Evolutionary conservation across 2,797 vertebrate genomes (phyloP).

Genomic region (Melanotaenia maccullochi): DNA sequence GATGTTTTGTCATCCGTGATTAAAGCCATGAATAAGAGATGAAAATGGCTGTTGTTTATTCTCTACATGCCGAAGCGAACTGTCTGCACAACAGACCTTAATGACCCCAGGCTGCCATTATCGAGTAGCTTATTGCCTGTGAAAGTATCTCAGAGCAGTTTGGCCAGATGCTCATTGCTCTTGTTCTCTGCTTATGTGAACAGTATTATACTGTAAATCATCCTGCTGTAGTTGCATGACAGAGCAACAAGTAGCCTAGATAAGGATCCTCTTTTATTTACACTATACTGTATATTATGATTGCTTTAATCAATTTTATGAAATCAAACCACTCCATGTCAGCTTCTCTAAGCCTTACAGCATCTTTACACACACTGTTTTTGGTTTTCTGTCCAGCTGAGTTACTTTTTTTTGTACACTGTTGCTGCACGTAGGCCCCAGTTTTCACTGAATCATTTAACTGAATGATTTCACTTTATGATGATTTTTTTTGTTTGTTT

Average conservation of each 20-base stretch:
- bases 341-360: background rate
- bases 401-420: background rate
- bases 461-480: background rate
- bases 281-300: background rate
- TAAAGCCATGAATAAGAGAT: conserved; percentile 77
- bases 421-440: background rate
- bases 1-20: conserved; percentile 71
- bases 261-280: conserved; percentile 14
- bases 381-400: background rate
- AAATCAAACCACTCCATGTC: background rate
- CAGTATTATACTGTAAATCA: conserved; percentile 47
- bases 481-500: background rate
- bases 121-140: conserved; percentile 60
- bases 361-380: background rate
- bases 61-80: conserved; percentile 49
- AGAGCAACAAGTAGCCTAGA: conserved; percentile 52
- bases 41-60: conserved; percentile 63
- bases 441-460: background rate
- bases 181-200: conserved; percentile 55
- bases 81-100: conserved; percentile 71
- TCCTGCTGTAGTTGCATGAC: conserved; percentile 25
- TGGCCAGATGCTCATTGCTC: conserved; percentile 60
- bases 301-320: background rate
- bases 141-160: conserved; percentile 65
- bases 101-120: conserved; percentile 69